phyloP scores from a whole-genome alignment of 2,888 invertebrate species.

The Chymomyza procnemis region DNA sequence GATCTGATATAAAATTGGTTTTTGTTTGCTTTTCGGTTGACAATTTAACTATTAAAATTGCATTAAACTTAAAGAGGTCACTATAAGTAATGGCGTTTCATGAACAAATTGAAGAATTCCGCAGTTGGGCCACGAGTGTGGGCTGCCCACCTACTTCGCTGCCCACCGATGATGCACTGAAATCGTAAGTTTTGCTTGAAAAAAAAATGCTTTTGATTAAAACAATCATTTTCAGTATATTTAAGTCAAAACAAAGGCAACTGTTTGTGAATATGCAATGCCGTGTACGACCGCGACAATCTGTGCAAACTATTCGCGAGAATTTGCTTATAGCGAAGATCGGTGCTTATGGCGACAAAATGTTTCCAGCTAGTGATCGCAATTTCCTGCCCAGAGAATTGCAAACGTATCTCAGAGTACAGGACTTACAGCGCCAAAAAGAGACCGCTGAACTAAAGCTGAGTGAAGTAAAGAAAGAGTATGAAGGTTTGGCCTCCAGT shows the following conservation, averaged over 20 bases:
- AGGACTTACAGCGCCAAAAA: slow-evolving; percentile 63
- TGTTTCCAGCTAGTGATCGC: slow-evolving; percentile 65
- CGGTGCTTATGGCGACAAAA: slow-evolving; percentile 62
- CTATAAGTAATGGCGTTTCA: slow-evolving; percentile 34
- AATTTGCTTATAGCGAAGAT: slow-evolving; percentile 74
- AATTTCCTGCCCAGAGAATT: slow-evolving; percentile 70
- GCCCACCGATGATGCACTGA: slow-evolving; percentile 74
- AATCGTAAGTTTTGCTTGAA: slow-evolving; percentile 63
- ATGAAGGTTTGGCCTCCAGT: slow-evolving; percentile 57
- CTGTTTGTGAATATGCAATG: slow-evolving; percentile 71
- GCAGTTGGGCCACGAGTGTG: slow-evolving; percentile 72
- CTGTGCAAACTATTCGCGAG: slow-evolving; percentile 69
- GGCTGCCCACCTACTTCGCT: slow-evolving; percentile 69
- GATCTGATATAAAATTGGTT: not conserved
- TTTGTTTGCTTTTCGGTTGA: not conserved
- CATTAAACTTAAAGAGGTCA: not conserved
- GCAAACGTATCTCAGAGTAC: slow-evolving; percentile 68
- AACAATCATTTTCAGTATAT: slow-evolving; percentile 60
- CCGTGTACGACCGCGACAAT: slow-evolving; percentile 71
- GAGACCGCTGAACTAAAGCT: slow-evolving; percentile 41
- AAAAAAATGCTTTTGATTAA: not conserved
- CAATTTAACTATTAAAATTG: not conserved
- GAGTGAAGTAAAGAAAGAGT: slow-evolving; percentile 57
- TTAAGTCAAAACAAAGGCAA: slow-evolving; percentile 73
- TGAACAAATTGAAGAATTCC: slow-evolving; percentile 67